A percentile compares a stretch with the other conserved stretches of the same genome.
phyloP scores from a whole-genome alignment of 2,888 invertebrate genomes.

The Meghimatium bilineatum region DNA sequence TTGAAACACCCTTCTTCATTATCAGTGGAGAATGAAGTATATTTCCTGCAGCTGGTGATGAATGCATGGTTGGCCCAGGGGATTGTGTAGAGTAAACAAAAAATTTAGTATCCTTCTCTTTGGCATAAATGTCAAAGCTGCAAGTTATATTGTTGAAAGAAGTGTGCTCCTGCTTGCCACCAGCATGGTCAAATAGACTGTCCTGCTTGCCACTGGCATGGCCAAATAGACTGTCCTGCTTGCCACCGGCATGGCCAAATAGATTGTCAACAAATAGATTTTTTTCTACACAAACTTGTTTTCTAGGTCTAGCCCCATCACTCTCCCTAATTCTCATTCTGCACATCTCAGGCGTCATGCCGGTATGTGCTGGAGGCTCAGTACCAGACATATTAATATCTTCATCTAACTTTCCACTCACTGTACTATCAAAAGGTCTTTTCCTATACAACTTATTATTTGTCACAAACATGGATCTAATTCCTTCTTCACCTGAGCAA shows the following conservation, averaged over 20 bases:
- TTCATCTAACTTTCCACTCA: neutral
- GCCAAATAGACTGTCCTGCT: neutral
- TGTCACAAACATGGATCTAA: neutral
- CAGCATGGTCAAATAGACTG: neutral
- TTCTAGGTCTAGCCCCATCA: neutral
- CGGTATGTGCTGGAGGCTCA: neutral
- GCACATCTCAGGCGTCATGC: constrained; percentile 36
- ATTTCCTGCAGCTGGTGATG: constrained; percentile 40
- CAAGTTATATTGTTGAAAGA: neutral
- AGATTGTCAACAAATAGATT: constrained; percentile 16
- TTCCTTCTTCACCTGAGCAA: neutral
- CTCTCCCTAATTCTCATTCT: constrained; percentile 5
- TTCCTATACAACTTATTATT: constrained; percentile 4
- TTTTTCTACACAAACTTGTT: constrained; percentile 17
- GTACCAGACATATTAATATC: neutral
- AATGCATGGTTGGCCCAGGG: constrained; percentile 39
- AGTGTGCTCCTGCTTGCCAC: constrained; percentile 8
- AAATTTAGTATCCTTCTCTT: constrained; percentile 28
- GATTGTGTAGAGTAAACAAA: constrained; percentile 35
- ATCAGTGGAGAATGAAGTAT: constrained; percentile 11
- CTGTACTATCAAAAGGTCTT: constrained; percentile 13
- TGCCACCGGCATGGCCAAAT: neutral
- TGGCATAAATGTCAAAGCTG: neutral
- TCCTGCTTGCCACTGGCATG: neutral
- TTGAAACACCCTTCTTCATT: constrained; percentile 38